A percentile compares a stretch with the other conserved stretches of the same genome.
These are phyloP conservation scores for Kradibia gibbosae DNA, from an alignment of 1,140 invertebrate genomes.

Conservation along the genomic window DNA sequence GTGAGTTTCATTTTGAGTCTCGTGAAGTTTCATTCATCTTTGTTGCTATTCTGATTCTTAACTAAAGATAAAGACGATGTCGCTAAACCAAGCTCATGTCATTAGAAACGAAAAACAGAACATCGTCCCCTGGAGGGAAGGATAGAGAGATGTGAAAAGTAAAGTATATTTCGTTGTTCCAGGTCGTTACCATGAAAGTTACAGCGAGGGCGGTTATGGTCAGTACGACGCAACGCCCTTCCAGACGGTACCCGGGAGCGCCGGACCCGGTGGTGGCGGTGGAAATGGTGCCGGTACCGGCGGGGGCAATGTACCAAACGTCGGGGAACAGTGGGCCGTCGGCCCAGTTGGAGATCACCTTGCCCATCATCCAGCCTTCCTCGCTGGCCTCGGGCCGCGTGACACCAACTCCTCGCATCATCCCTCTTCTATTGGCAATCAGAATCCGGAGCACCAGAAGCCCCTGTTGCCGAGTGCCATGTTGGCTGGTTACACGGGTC, in stretches of 20 bases:
- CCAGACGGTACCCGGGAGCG: conserved; percentile 84
- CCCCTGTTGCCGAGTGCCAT: conserved; percentile 82
- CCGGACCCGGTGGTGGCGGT: conserved; percentile 74
- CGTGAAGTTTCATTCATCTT: neutral
- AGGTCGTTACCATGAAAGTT: conserved; percentile 80
- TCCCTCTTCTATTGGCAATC: conserved; percentile 67
- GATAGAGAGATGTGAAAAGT: too few relatives aligned
- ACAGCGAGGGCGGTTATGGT: conserved; percentile 76
- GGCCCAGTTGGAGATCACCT: conserved; percentile 71
- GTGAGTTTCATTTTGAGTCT: too few relatives aligned
- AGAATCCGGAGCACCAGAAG: conserved; percentile 77
- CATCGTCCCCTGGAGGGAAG: too few relatives aligned
- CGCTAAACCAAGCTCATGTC: too few relatives aligned
- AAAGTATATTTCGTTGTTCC: conserved; percentile 52
- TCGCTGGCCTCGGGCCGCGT: conserved; percentile 71
- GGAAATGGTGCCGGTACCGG: conserved; percentile 69
- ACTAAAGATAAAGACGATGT: neutral
- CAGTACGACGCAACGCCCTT: conserved; percentile 83
- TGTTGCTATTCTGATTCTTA: neutral
- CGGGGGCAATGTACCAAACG: conserved; percentile 70
- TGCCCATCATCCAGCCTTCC: conserved; percentile 78
- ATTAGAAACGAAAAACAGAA: too few relatives aligned
- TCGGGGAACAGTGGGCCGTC: conserved; percentile 68
- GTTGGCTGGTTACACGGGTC: conserved; percentile 81
- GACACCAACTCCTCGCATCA: conserved; percentile 71